A percentile compares a stretch with the other conserved stretches of the same genome.
Conservation (phyloP, 1,140 invertebrate species). For the Drosophila equinoxialis region DNA sequence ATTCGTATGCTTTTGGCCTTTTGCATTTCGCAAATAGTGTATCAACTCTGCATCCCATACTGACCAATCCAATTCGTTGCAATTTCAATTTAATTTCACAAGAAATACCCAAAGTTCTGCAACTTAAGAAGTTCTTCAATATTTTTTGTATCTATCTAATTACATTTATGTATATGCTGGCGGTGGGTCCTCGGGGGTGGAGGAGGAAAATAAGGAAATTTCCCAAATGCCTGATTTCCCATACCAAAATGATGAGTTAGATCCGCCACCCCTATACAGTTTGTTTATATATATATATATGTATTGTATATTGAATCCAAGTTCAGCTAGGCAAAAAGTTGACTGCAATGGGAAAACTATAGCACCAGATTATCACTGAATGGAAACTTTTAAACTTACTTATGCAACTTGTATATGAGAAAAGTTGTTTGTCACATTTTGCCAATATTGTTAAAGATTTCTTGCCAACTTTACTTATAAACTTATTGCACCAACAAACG, state of each 20-base stretch:
- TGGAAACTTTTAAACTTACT: neutral
- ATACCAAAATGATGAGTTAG: no score
- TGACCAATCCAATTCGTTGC: constrained; percentile 53
- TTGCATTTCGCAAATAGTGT: constrained; percentile 74
- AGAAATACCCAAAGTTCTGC: constrained; percentile 35
- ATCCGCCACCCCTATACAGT: no score
- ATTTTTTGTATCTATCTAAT: constrained; percentile 6
- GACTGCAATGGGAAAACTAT: neutral
- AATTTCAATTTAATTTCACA: constrained; percentile 61
- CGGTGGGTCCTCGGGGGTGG: no score
- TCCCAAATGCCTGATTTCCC: no score
- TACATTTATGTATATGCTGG: neutral
- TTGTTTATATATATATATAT: neutral
- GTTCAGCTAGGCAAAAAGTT: neutral
- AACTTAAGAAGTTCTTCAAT: neutral
- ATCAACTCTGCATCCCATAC: constrained; percentile 56
- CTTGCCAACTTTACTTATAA: neutral
- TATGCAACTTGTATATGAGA: neutral
- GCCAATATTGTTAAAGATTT: neutral
- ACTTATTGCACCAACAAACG: neutral
- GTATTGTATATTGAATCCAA: neutral
- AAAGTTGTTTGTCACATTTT: neutral
- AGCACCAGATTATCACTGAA: neutral
- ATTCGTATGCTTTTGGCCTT: neutral
- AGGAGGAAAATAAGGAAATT: no score